Conservation (phyloP, 1,140 invertebrate species). For the Pogonomyrmex californicus region DNA sequence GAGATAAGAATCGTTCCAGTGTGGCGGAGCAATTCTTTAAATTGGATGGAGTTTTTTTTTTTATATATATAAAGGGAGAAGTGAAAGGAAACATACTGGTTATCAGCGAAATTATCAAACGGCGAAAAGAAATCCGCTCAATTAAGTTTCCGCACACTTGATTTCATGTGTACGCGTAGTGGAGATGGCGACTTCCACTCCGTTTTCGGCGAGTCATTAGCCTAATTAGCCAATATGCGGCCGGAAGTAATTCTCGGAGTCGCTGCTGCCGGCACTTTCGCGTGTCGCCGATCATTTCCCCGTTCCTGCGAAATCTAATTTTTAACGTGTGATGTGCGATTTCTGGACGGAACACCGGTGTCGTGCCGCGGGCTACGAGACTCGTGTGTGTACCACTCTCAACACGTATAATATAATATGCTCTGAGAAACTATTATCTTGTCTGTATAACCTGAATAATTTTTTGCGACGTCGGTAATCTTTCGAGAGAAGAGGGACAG, state of each 20-base stretch:
- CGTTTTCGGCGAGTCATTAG: conserved; percentile 71
- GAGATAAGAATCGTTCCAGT: conserved; percentile 46
- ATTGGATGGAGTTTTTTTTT: conserved; percentile 27
- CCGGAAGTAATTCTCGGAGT: conserved; percentile 58
- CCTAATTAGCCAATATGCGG: conserved; percentile 68
- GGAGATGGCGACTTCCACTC: background rate
- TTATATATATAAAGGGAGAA: background rate
- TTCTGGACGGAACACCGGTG: conserved; percentile 51
- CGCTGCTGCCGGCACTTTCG: conserved; percentile 58
- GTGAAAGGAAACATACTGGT: background rate
- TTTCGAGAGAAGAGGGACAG: background rate
- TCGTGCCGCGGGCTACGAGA: conserved; percentile 41
- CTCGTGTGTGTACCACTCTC: conserved; percentile 21
- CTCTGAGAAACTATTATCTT: conserved; percentile 37
- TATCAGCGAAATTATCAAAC: conserved; percentile 48
- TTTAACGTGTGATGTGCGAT: conserved; percentile 57
- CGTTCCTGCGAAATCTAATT: conserved; percentile 54
- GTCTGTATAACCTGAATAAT: conserved; percentile 36
- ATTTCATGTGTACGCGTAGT: conserved; percentile 35
- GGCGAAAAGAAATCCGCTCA: conserved; percentile 54
- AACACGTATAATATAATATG: conserved; percentile 34
- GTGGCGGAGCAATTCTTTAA: conserved; percentile 33
- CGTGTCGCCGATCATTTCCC: conserved; percentile 66
- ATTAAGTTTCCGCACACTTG: conserved; percentile 49
- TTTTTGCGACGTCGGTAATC: conserved; percentile 9